A percentile compares a stretch with the other conserved stretches of the same genome.
These are phyloP conservation scores for Amblyraja radiata DNA, from an alignment of 2,797 vertebrate genomes.

Conservation along the genomic window DNA sequence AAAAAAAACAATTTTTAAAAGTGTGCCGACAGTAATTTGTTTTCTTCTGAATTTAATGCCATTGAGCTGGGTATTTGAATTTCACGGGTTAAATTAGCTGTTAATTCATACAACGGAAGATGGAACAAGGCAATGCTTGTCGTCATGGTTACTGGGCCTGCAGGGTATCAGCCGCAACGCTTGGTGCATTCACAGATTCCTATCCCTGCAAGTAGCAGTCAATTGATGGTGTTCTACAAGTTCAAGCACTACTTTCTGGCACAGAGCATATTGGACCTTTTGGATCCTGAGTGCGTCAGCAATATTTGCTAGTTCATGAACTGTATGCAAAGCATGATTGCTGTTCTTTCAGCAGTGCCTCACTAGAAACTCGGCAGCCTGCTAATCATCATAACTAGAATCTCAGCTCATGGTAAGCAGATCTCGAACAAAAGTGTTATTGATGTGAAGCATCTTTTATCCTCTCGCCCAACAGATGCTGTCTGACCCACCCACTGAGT, in stretches of 20 bases:
- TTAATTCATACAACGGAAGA: background rate
- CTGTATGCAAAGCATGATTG: conserved; percentile 8
- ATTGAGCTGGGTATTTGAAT: background rate
- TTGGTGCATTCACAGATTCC: background rate
- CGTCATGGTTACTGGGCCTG: conserved; percentile 25
- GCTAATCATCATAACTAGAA: background rate
- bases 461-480: conserved; percentile 1
- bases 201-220: background rate
- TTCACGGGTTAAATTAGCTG: conserved; percentile 17
- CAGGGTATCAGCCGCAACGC: background rate
- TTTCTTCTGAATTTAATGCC: background rate
- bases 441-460: background rate
- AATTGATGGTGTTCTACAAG: background rate
- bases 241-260: background rate
- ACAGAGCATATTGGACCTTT: background rate
- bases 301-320: conserved; percentile 2
- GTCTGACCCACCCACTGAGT: background rate
- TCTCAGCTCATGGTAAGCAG: background rate
- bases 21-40: background rate
- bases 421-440: background rate
- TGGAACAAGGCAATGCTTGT: background rate
- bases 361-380: background rate
- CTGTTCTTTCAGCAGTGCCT: conserved; percentile 6
- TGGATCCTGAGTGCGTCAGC: background rate
- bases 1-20: background rate